Percentiles rank a stretch among this genome's conserved stretches.
Evolutionary conservation across 2,113 vertebrate genomes (phyloP).

Genomic region (Galemys pyrenaicus): DNA sequence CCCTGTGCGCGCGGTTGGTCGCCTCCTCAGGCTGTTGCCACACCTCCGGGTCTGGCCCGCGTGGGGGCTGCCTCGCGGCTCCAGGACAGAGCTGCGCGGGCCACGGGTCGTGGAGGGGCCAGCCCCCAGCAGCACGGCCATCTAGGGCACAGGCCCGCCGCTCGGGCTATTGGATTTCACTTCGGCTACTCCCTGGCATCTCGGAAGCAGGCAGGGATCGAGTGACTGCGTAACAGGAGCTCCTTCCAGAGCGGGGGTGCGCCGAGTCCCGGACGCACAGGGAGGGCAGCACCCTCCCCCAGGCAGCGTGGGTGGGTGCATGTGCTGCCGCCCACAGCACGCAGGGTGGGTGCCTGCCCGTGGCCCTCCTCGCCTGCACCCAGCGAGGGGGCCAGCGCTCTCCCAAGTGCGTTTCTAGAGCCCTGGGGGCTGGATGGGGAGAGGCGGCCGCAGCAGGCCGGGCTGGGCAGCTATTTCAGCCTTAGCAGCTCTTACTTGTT

Average conservation of each 20-base stretch:
- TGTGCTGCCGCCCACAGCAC: no score
- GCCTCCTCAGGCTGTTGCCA: background rate
- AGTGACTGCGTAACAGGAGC: slow-evolving; percentile 54
- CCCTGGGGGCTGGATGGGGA: background rate
- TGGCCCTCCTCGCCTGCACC: background rate
- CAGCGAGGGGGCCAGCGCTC: background rate
- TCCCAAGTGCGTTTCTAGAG: background rate
- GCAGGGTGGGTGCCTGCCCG: no score
- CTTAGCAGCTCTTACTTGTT: background rate
- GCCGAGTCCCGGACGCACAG: background rate
- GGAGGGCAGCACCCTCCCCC: background rate
- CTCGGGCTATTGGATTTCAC: background rate
- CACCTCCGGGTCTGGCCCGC: background rate
- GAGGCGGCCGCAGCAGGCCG: background rate
- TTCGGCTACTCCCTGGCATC: background rate
- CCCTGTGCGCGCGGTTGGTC: background rate
- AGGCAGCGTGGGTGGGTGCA: no score
- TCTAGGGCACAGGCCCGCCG: slow-evolving; percentile 3
- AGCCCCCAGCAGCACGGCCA: background rate
- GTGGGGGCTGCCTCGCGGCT: background rate
- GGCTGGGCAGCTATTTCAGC: no score
- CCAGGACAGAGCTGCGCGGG: background rate
- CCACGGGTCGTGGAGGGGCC: background rate
- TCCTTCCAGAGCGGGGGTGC: background rate
- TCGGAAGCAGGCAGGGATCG: slow-evolving; percentile 32